A percentile compares a stretch with the other conserved stretches of the same genome.
These are phyloP conservation scores for Unio delphinus DNA, from an alignment of 2,888 invertebrate species.

Conservation along the genomic window DNA sequence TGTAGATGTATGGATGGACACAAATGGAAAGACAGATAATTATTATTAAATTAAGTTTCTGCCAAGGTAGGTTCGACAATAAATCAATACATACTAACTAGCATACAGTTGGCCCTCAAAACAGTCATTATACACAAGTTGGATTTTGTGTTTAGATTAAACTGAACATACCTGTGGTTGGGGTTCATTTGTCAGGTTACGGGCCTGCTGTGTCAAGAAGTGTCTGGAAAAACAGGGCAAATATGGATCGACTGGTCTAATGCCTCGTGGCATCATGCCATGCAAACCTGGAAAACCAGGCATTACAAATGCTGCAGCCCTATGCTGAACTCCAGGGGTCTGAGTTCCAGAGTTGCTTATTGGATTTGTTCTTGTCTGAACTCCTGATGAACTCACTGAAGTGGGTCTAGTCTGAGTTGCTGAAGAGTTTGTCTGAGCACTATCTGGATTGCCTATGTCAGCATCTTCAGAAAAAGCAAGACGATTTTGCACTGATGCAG, in stretches of 20 bases:
- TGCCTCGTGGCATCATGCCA: conserved; percentile 5
- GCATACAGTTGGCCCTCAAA: conserved; percentile 1
- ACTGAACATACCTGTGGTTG: conserved; percentile 20
- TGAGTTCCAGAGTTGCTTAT: conserved; percentile 40
- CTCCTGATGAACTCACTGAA: conserved; percentile 19
- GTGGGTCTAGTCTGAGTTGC: conserved; percentile 26
- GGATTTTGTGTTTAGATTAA: too few relatives aligned
- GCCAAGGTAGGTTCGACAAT: too few relatives aligned
- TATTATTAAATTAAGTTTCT: too few relatives aligned
- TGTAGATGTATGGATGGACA: too few relatives aligned
- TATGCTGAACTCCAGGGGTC: conserved; percentile 23
- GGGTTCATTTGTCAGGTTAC: conserved; percentile 20
- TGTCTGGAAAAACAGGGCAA: conserved; percentile 56
- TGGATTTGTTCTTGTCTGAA: conserved; percentile 27
- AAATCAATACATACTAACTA: too few relatives aligned
- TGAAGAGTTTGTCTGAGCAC: conserved; percentile 24
- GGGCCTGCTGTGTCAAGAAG: conserved; percentile 47
- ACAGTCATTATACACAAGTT: neutral
- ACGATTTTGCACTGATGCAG: too few relatives aligned
- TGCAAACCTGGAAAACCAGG: conserved; percentile 32
- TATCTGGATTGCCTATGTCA: too few relatives aligned
- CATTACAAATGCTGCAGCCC: conserved; percentile 25
- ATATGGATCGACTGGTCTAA: conserved; percentile 44
- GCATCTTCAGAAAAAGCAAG: too few relatives aligned
- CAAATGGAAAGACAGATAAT: too few relatives aligned